Conservation (phyloP, 2,888 invertebrate species). For the Aphodius granarius region DNA sequence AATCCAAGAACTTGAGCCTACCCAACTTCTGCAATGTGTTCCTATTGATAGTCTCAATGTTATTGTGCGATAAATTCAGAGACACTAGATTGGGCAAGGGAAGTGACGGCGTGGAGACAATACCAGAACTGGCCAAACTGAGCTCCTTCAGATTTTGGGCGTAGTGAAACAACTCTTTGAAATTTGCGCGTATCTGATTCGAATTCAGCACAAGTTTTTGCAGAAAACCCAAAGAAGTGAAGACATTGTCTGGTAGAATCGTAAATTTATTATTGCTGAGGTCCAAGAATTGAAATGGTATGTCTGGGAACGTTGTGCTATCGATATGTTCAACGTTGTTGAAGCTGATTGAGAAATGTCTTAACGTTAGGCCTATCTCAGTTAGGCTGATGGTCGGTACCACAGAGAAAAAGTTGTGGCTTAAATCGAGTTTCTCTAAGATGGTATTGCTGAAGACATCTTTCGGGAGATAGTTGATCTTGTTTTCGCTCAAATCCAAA, state of each 20-base stretch:
- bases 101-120: conserved; percentile 75
- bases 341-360: conserved; percentile 75
- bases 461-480: conserved; percentile 71
- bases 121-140: conserved; percentile 75
- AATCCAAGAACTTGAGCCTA: conserved; percentile 71
- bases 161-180: conserved; percentile 86
- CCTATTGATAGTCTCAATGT: conserved; percentile 68
- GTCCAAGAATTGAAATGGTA: conserved; percentile 76
- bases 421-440: conserved; percentile 78
- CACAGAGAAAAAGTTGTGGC: conserved; percentile 75
- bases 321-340: conserved; percentile 86
- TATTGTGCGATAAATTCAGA: conserved; percentile 80
- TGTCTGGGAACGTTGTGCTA: conserved; percentile 83
- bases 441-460: conserved; percentile 80
- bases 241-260: conserved; percentile 86
- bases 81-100: conserved; percentile 76
- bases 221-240: conserved; percentile 77
- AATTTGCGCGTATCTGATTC: conserved; percentile 81
- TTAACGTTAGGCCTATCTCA: conserved; percentile 77
- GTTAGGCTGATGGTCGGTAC: conserved; percentile 78
- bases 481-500: conserved; percentile 72
- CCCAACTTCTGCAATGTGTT: conserved; percentile 72
- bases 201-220: conserved; percentile 79
- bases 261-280: conserved; percentile 80
- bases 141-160: conserved; percentile 79